A percentile compares a stretch with the other conserved stretches of the same genome.
These are phyloP conservation scores for Felis catus DNA, from an alignment of 2,113 vertebrate species.

Conservation along the genomic window F.catus_Fca126_mat1.0 CM031416.1:43731501-43732000, in stretches of 20 bases:
- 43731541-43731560: not conserved
- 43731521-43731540: not conserved
- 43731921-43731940: too few relatives aligned
- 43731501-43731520: not conserved
- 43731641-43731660: not conserved
- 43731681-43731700: not conserved
- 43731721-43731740: not conserved
- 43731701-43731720: not conserved
- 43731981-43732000: not conserved
- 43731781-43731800: too few relatives aligned
- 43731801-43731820: too few relatives aligned
- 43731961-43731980: not conserved
- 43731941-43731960: too few relatives aligned
- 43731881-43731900: too few relatives aligned
- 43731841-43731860: too few relatives aligned
- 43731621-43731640: not conserved
- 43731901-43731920: too few relatives aligned
- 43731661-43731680: not conserved
- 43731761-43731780: too few relatives aligned
- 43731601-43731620: slow-evolving; percentile 17
- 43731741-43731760: too few relatives aligned
- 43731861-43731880: too few relatives aligned
- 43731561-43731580: not conserved
- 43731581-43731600: not conserved
- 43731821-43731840: too few relatives aligned